Base-by-base conservation (phyloP, 92 coral and sea anemone genomes). In the Porites rus region DNA sequence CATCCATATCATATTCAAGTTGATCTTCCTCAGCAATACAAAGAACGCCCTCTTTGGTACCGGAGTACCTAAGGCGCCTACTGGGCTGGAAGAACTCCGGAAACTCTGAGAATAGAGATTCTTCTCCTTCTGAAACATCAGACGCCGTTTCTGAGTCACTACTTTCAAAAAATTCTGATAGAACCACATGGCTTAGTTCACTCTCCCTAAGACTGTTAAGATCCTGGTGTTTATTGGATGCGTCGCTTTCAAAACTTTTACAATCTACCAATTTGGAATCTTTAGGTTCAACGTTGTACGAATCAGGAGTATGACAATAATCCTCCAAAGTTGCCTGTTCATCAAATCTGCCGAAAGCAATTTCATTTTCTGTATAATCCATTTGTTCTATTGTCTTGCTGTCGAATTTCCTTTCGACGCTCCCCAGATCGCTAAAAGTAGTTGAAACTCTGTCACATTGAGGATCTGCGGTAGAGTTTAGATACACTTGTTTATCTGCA, bases 11-110 rank as follows among this genome's bases (percentile, higher is more conserved):
- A 17, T 76, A 82, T 11, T 76, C 81, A 38, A 38, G 46, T 14
- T 75, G 78, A 46, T 60, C 75, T 11, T 83, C 92, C 10, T 84
- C 89, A 59, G 77, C 85, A n/a, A 69, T 19, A 38, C 21, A 31
- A 59, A 84, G 54, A 6, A 65, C 64, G 1, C 24, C 83, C 31
- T 77, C 46, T 25, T 64, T 66, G 63, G 14, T 73, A 51, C 71
- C 77, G 7, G 79, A 20, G 24, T 62, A 28, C 31, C 8, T 50
- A 14, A 62, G 20, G 22, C 63, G 61, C 16, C 79, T 62, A 74
- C 72, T 73, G 1, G 72, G 87, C 72, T 62, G 78, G 16, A 72
- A 83, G 72, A 3, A 83, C 24, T 73, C 79, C 14, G 87, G 87
- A 74, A 83, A 83, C 65, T 62, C 20, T 14, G 79, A 61, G 63